Conservation (phyloP, 1,140 invertebrate genomes). For the Drosophila parvula region DNA sequence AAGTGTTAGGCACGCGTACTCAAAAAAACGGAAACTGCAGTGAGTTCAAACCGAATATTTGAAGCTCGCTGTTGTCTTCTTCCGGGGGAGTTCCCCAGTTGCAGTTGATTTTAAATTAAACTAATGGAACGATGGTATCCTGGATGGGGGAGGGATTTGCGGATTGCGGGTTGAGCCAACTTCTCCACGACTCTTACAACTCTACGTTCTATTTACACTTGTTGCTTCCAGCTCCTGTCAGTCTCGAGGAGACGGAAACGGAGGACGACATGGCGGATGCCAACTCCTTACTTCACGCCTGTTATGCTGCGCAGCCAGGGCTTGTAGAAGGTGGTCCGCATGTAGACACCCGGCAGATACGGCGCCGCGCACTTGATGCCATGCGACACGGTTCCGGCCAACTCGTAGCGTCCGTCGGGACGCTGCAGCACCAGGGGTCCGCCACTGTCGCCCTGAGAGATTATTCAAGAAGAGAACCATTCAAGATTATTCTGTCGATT, state of each 20-base stretch:
- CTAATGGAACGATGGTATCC: slow-evolving; percentile 52
- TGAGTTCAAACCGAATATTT: not conserved
- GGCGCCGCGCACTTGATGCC: slow-evolving; percentile 97
- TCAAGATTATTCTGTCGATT: not conserved
- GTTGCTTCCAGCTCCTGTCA: slow-evolving; percentile 22
- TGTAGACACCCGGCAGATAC: slow-evolving; percentile 95
- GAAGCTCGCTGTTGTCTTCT: not conserved
- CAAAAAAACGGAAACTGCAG: slow-evolving; percentile 27
- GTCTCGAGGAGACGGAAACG: slow-evolving; percentile 3
- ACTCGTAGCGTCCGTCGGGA: slow-evolving; percentile 93
- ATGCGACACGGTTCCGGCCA: slow-evolving; percentile 97
- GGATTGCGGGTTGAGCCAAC: slow-evolving; percentile 41
- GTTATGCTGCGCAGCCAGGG: slow-evolving; percentile 95
- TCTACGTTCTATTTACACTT: slow-evolving; percentile 78
- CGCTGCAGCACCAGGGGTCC: slow-evolving; percentile 94
- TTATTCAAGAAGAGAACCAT: not conserved
- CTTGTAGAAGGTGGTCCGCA: slow-evolving; percentile 95
- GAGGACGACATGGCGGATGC: too few species aligned
- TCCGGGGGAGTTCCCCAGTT: slow-evolving; percentile 16
- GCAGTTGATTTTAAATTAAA: slow-evolving; percentile 57
- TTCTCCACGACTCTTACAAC: slow-evolving; percentile 50
- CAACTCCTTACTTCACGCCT: slow-evolving; percentile 86
- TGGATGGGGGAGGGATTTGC: slow-evolving; percentile 2
- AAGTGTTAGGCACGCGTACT: slow-evolving; percentile 60
- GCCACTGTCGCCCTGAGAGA: slow-evolving; percentile 94